Percentiles rank a stretch among this genome's conserved stretches.
These are phyloP conservation scores for Setipinna tenuifilis DNA, from an alignment of 2,797 vertebrate species.

Conservation along the genomic window DNA sequence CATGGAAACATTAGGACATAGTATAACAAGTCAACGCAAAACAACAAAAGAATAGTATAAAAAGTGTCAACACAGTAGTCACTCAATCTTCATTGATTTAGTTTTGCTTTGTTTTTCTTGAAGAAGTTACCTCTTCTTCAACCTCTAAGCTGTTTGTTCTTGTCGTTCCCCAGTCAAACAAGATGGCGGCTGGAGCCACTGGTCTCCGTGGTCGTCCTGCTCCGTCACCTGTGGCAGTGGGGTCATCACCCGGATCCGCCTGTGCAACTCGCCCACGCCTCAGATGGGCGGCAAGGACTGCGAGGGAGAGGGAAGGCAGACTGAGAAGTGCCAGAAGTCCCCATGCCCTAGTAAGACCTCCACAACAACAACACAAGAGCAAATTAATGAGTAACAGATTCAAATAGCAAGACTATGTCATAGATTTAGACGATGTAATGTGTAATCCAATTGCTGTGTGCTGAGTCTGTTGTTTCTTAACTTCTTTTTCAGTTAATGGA, in stretches of 20 bases:
- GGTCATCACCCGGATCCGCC: slow-evolving; percentile 94
- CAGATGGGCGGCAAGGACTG: slow-evolving; percentile 93
- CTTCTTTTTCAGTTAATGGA: slow-evolving; percentile 83
- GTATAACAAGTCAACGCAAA: no score
- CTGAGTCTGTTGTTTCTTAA: not conserved
- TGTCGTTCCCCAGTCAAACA: slow-evolving; percentile 85
- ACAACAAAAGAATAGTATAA: no score
- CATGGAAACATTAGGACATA: no score
- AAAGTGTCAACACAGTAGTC: no score
- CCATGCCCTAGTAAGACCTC: slow-evolving; percentile 89
- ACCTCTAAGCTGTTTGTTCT: slow-evolving; percentile 27
- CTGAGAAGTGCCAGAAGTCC: slow-evolving; percentile 85
- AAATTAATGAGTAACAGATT: not conserved
- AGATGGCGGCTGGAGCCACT: slow-evolving; percentile 97
- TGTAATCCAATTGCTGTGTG: not conserved
- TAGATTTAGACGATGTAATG: not conserved
- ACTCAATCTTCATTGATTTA: not conserved
- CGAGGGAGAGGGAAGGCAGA: slow-evolving; percentile 90
- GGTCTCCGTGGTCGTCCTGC: slow-evolving; percentile 98
- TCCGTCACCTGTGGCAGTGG: slow-evolving; percentile 93
- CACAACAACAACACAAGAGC: not conserved
- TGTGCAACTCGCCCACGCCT: slow-evolving; percentile 97
- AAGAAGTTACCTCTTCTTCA: no score
- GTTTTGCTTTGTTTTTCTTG: not conserved
- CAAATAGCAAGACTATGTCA: not conserved